A percentile compares a stretch with the other conserved stretches of the same genome.
Conservation (phyloP, 2,888 invertebrate species). For the Xylophagus ater region DNA sequence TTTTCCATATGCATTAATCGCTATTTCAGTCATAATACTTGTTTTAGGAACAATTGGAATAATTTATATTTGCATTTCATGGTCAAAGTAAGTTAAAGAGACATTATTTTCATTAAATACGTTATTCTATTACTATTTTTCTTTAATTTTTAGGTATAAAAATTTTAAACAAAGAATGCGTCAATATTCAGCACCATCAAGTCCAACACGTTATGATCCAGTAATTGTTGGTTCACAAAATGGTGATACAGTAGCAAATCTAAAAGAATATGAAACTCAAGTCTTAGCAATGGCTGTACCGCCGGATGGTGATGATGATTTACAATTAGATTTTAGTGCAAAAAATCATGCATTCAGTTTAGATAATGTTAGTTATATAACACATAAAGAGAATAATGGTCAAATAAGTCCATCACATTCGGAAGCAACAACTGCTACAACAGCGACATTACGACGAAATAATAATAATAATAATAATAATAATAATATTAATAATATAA, state of each 20-base stretch:
- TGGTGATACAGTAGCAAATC: conserved; percentile 44
- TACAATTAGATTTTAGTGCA: conserved; percentile 77
- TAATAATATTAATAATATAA: conserved; percentile 24
- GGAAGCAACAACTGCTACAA: conserved; percentile 70
- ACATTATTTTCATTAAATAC: background rate
- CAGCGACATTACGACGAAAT: conserved; percentile 45
- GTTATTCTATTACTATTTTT: background rate
- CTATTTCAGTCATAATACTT: conserved; percentile 80
- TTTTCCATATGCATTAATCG: conserved; percentile 80
- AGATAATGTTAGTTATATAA: conserved; percentile 81
- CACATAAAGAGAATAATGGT: conserved; percentile 63
- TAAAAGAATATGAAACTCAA: conserved; percentile 92
- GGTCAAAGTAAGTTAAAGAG: conserved; percentile 77
- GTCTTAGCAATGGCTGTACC: conserved; percentile 85
- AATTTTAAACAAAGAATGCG: conserved; percentile 76
- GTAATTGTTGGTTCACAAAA: conserved; percentile 43
- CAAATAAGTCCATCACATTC: conserved; percentile 69
- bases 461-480: conserved; percentile 34
- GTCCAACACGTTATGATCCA: conserved; percentile 56
- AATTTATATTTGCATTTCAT: conserved; percentile 85
- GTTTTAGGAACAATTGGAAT: conserved; percentile 80
- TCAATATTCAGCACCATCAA: conserved; percentile 56
- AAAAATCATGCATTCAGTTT: conserved; percentile 79
- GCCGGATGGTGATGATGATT: conserved; percentile 69
- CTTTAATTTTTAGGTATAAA: conserved; percentile 60